Base-by-base conservation (phyloP, 2,797 vertebrate species). In the Parambassis ranga region DNA sequence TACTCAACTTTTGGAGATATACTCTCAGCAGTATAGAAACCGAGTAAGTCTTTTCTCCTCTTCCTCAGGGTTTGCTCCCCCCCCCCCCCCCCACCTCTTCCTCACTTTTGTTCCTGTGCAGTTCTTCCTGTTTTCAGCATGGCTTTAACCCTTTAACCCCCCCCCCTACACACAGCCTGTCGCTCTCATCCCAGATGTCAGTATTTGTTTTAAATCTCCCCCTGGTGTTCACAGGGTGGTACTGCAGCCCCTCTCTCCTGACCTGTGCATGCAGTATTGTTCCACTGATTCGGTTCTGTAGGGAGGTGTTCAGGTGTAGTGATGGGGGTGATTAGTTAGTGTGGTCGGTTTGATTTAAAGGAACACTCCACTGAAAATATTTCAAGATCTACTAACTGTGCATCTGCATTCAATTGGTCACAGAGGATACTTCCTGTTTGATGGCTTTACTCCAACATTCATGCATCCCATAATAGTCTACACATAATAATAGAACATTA, bases 11-110 rank as follows among this genome's bases (percentile, higher is more conserved):
- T 87, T 90, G 89, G 84, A 92, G 91, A 83, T 90, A 85, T 91
- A 89, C 89, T 89, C 89, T 87, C 89, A 92, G 90, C 92, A 78
- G 77, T 93, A 88, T 91, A 91, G 87, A 89, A 90, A 87, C 87
- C 68, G 84, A 90, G 92, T 93, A 93, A 93, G 92, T 93, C 82
- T 85, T 88, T 85, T 84, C 53, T 74, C 68, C 77, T 83, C 81
- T 72, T 83, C 57, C 65, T 70, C 66, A 59, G 78, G 79, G 67
- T 56, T 38, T 56, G 66, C 30, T 66, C 57, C 33, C 20, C 51
- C 37, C 10, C 60, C 55, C 70, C 10, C 57, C 38, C 62, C 26
- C 49, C 59, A 31, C 67, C 52, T 62, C 56, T 47, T n/a, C 63
- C 10, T 61, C n/a, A 31, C 66, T 48, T 61, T 48, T n/a, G 36